Evolutionary conservation across 2,888 invertebrate genomes (phyloP).

Genomic region (Merodon equestris): DNA sequence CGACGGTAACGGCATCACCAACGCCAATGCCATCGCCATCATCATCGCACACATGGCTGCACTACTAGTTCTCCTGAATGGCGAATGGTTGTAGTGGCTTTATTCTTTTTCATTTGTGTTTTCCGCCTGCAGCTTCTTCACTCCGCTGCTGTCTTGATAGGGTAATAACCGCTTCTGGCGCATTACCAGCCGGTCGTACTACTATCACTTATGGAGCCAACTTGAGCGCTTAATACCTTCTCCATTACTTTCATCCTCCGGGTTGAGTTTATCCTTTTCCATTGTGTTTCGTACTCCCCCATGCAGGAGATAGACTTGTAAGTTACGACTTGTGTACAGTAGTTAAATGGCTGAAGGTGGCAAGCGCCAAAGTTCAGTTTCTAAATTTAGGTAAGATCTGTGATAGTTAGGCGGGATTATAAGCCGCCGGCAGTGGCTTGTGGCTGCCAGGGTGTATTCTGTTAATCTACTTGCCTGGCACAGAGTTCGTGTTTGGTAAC

Average conservation of each 20-base stretch:
- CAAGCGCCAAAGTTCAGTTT: slow-evolving; percentile 44
- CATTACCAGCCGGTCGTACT: slow-evolving; percentile 58
- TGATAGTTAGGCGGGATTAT: slow-evolving; percentile 54
- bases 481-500: not conserved
- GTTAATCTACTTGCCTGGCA: no score
- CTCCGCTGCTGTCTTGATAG: slow-evolving; percentile 42
- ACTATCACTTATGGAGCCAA: slow-evolving; percentile 63
- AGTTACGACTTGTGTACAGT: not conserved
- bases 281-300: not conserved
- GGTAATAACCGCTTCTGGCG: slow-evolving; percentile 68
- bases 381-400: slow-evolving; percentile 37
- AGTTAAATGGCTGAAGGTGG: not conserved
- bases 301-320: not conserved
- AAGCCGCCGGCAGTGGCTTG: no score
- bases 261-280: not conserved
- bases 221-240: slow-evolving; percentile 62
- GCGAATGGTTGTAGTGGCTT: slow-evolving; percentile 52
- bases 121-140: slow-evolving; percentile 17
- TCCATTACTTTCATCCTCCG: slow-evolving; percentile 43
- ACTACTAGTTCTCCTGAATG: slow-evolving; percentile 20
- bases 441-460: not conserved
- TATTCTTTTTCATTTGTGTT: slow-evolving; percentile 49
- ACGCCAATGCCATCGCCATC: slow-evolving; percentile 25
- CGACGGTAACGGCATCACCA: slow-evolving; percentile 31
- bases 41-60: slow-evolving; percentile 11